Percentiles rank a stretch among this genome's conserved stretches.
These are phyloP conservation scores for Parnassius glacialis DNA, from an alignment of 2,888 invertebrate genomes.

Conservation along the genomic window DNA sequence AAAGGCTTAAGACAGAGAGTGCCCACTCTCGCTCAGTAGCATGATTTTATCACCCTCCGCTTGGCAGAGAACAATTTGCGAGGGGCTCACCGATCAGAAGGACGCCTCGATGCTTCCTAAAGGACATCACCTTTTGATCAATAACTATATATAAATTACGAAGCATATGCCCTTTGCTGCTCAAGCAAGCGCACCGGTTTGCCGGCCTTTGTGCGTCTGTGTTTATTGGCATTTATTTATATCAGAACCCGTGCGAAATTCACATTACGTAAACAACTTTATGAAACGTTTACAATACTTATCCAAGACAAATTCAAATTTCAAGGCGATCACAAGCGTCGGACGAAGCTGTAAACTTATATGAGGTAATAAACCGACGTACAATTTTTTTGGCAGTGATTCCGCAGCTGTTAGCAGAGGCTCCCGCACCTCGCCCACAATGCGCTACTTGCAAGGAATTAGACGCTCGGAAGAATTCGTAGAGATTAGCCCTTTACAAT, in stretches of 20 bases:
- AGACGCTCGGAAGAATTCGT: slow-evolving; percentile 57
- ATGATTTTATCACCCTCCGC: slow-evolving; percentile 74
- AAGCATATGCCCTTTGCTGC: slow-evolving; percentile 76
- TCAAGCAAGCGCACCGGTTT: slow-evolving; percentile 63
- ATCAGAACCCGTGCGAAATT: slow-evolving; percentile 40
- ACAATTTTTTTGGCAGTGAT: slow-evolving; percentile 45
- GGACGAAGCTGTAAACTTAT: slow-evolving; percentile 2
- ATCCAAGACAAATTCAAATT: not conserved
- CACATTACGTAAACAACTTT: slow-evolving; percentile 19
- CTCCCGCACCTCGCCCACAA: slow-evolving; percentile 40
- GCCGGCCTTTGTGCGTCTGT: slow-evolving; percentile 58
- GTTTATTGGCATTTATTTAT: slow-evolving; percentile 43
- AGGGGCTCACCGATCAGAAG: slow-evolving; percentile 56
- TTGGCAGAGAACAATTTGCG: slow-evolving; percentile 68
- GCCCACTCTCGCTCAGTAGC: slow-evolving; percentile 43
- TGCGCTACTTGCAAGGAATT: slow-evolving; percentile 67
- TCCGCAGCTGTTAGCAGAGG: slow-evolving; percentile 29
- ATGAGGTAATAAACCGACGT: slow-evolving; percentile 27
- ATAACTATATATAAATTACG: slow-evolving; percentile 79
- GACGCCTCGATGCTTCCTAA: slow-evolving; percentile 72
- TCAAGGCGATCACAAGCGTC: not conserved
- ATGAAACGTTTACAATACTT: slow-evolving; percentile 8
- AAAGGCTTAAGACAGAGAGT: slow-evolving; percentile 47
- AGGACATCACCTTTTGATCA: slow-evolving; percentile 79
- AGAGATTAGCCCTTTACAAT: slow-evolving; percentile 63